A percentile compares a stretch with the other conserved stretches of the same genome.
phyloP scores from a whole-genome alignment of 23 tunicate species.

The Clavelina lepadiformis region DNA sequence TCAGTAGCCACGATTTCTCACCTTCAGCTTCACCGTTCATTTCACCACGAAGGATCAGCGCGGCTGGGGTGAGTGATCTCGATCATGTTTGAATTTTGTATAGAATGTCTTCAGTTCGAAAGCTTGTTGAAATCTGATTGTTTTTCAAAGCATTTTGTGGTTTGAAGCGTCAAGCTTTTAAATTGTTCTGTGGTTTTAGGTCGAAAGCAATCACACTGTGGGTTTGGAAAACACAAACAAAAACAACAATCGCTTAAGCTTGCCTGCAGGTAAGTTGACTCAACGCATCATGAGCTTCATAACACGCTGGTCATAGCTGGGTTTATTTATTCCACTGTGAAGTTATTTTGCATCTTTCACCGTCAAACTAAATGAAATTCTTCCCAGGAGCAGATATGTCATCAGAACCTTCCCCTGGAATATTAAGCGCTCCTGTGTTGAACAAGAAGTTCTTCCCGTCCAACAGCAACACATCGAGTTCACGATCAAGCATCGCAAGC shows the following conservation, averaged over 20 bases:
- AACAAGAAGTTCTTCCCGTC: slow-evolving; percentile 30
- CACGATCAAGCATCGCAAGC: slow-evolving; percentile 73
- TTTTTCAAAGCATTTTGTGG: no score
- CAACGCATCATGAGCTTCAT: no score
- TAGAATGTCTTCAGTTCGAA: no score
- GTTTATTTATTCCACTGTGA: no score
- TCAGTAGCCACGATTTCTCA: slow-evolving; percentile 70
- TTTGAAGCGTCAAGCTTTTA: no score
- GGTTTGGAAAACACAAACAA: slow-evolving; percentile 57
- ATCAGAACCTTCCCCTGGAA: slow-evolving; percentile 9
- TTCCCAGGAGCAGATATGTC: no score
- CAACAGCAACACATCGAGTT: slow-evolving; percentile 36
- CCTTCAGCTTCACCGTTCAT: slow-evolving; percentile 55
- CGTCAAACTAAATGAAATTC: no score
- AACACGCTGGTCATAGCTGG: no score
- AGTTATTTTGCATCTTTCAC: no score
- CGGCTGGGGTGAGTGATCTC: neutral
- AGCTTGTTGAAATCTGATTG: no score
- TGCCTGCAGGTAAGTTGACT: slow-evolving; percentile 28
- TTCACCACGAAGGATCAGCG: neutral
- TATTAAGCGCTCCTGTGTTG: slow-evolving; percentile 16
- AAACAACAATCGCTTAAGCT: slow-evolving; percentile 55
- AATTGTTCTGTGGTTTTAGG: neutral
- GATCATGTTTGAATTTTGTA: neutral
- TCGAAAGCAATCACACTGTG: slow-evolving; percentile 34